Percentiles rank a stretch among this genome's conserved stretches.
Conservation (phyloP, 2,888 invertebrate genomes). For the Cosmia pyralina region DNA sequence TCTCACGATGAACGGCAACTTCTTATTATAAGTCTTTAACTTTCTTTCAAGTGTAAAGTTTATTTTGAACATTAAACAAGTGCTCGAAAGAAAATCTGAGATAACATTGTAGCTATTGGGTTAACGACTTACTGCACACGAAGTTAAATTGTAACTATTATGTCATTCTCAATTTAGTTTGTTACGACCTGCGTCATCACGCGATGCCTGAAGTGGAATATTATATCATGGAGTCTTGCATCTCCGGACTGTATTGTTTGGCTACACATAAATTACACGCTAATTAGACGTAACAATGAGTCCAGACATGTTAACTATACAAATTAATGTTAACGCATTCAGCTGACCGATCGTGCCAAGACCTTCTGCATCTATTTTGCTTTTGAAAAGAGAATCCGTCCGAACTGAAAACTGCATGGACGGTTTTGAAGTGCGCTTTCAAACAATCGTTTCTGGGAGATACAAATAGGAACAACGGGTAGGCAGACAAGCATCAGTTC, state of each 20-base stretch:
- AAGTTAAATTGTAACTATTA: conserved; percentile 38
- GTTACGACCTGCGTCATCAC: conserved; percentile 40
- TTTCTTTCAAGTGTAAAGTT: conserved; percentile 46
- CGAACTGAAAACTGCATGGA: background rate
- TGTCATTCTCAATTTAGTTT: conserved; percentile 38
- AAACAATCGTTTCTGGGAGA: conserved; percentile 23
- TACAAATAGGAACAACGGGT: conserved; percentile 18
- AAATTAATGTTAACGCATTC: conserved; percentile 42
- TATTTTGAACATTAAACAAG: conserved; percentile 43
- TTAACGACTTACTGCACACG: conserved; percentile 38
- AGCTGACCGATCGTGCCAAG: conserved; percentile 23
- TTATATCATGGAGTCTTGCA: conserved; percentile 44
- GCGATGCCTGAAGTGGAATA: conserved; percentile 20
- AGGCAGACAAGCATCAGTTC: conserved; percentile 32
- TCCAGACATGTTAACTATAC: conserved; percentile 49
- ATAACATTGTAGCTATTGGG: conserved; percentile 30
- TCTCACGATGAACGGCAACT: conserved; percentile 26
- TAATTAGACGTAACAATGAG: conserved; percentile 52
- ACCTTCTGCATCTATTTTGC: conserved; percentile 20
- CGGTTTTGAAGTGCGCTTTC: conserved; percentile 25
- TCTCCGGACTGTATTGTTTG: conserved; percentile 46
- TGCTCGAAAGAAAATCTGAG: conserved; percentile 24
- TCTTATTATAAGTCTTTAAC: conserved; percentile 39
- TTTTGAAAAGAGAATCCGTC: conserved; percentile 16
- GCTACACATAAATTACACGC: conserved; percentile 48